These are phyloP conservation scores for Desmodus rotundus DNA, from an alignment of 2,113 vertebrate genomes.

Conservation along the genomic window DNA sequence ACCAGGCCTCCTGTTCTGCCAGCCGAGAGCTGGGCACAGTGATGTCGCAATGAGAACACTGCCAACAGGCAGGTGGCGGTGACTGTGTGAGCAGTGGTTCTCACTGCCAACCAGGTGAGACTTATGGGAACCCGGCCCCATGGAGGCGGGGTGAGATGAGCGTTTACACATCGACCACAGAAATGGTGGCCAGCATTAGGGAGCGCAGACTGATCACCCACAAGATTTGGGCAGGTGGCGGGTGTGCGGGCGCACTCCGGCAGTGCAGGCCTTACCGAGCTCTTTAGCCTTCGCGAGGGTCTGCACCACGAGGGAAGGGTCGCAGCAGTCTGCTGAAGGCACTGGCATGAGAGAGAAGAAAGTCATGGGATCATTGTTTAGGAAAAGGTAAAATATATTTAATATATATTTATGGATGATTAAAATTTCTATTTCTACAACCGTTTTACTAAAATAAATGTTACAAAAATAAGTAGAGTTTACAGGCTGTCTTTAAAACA, in stretches of 20 bases:
- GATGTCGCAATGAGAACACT: neutral
- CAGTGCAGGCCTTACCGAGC: constrained; percentile 84
- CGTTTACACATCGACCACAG: neutral
- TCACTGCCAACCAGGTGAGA: neutral
- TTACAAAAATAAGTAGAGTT: neutral
- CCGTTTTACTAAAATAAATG: neutral
- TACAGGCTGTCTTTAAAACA: neutral
- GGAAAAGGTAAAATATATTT: neutral
- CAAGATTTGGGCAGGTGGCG: too few relatives aligned
- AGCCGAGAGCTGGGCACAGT: neutral
- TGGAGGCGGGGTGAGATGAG: neutral
- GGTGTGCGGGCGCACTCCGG: too few relatives aligned
- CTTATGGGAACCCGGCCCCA: too few relatives aligned
- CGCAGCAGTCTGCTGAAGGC: constrained; percentile 88
- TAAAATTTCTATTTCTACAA: neutral
- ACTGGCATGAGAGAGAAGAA: constrained; percentile 78
- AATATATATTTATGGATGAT: neutral
- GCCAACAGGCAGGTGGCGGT: neutral
- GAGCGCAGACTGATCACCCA: neutral
- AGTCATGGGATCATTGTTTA: neutral
- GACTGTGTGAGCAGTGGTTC: neutral
- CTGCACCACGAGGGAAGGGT: constrained; percentile 89
- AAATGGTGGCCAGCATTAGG: neutral
- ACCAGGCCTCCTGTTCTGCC: neutral
- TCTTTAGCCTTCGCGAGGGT: constrained; percentile 93